These are phyloP conservation scores for Montipora capitata DNA, from an alignment of 92 coral and sea anemone genomes.

Conservation along the genomic window DNA sequence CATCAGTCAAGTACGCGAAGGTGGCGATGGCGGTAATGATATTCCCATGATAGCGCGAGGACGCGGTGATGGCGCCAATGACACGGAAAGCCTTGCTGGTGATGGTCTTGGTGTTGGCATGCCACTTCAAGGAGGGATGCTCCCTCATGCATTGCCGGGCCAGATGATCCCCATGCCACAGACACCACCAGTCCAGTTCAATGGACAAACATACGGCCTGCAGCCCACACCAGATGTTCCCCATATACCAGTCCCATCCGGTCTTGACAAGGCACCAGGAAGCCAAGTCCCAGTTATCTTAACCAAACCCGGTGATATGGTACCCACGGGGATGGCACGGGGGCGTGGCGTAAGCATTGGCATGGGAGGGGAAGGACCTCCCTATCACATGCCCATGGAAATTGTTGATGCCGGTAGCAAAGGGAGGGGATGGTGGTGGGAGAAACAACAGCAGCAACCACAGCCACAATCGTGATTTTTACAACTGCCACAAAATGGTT, in stretches of 20 bases:
- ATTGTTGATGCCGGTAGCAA: slow-evolving; percentile 49
- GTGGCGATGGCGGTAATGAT: slow-evolving; percentile 85
- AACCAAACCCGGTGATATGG: slow-evolving; percentile 81
- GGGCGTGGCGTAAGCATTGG: slow-evolving; percentile 78
- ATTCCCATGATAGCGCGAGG: slow-evolving; percentile 77
- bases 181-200: slow-evolving; percentile 35
- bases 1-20: slow-evolving; percentile 83
- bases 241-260: slow-evolving; percentile 7
- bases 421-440: slow-evolving; percentile 97
- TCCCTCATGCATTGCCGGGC: slow-evolving; percentile 32
- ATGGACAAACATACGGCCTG: slow-evolving; percentile 33
- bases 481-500: not conserved
- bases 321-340: slow-evolving; percentile 79
- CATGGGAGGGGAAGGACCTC: slow-evolving; percentile 44
- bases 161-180: slow-evolving; percentile 24
- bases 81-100: slow-evolving; percentile 59
- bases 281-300: slow-evolving; percentile 67
- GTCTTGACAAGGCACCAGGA: slow-evolving; percentile 53
- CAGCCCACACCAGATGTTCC: slow-evolving; percentile 17
- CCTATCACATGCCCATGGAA: slow-evolving; percentile 26
- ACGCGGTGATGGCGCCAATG: slow-evolving; percentile 83
- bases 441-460: slow-evolving; percentile 64
- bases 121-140: slow-evolving; percentile 46
- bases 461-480: slow-evolving; percentile 32
- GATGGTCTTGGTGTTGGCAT: slow-evolving; percentile 58